Conservation (phyloP, 1,140 invertebrate genomes). For the Drosophila nikananu region DNA sequence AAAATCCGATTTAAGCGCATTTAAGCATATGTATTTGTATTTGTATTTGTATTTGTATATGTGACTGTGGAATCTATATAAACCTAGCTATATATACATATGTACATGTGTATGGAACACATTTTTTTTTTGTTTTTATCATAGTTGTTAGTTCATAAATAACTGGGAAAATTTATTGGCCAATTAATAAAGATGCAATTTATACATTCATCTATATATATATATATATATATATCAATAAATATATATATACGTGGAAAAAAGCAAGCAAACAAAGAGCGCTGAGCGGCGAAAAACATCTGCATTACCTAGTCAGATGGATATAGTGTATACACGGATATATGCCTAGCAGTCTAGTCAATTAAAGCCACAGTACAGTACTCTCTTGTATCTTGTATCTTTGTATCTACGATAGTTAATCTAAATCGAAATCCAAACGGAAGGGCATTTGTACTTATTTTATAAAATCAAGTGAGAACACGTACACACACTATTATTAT, state of each 20-base stretch:
- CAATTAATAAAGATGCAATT: constrained; percentile 80
- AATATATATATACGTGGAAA: constrained; percentile 15
- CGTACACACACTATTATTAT: constrained; percentile 49
- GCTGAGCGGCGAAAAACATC: constrained; percentile 29
- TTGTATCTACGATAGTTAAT: constrained; percentile 66
- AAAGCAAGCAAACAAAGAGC: constrained; percentile 8
- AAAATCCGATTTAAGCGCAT: constrained; percentile 56
- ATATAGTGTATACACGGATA: constrained; percentile 38
- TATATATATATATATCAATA: constrained; percentile 7
- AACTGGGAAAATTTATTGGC: constrained; percentile 71
- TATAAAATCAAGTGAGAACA: constrained; percentile 55
- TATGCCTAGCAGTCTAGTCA: constrained; percentile 64
- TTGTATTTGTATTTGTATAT: constrained; percentile 41
- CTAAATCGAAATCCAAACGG: constrained; percentile 47
- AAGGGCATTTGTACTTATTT: constrained; percentile 74
- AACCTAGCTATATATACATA: constrained; percentile 27
- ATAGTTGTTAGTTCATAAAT: constrained; percentile 75
- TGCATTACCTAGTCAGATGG: constrained; percentile 62
- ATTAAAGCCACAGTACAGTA: constrained; percentile 64
- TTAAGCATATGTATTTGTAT: constrained; percentile 65
- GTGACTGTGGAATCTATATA: constrained; percentile 40
- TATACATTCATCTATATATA: constrained; percentile 50
- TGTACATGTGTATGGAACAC: constrained; percentile 12
- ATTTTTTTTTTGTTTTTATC: constrained; percentile 54
- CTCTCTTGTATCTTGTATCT: constrained; percentile 62